Evolutionary conservation across 30 jellyfish, hydroid and myxozoan genomes (phyloP), one percentile per base, ranked within the genome.

Genomic region (Euphysa ruthae): DNA sequence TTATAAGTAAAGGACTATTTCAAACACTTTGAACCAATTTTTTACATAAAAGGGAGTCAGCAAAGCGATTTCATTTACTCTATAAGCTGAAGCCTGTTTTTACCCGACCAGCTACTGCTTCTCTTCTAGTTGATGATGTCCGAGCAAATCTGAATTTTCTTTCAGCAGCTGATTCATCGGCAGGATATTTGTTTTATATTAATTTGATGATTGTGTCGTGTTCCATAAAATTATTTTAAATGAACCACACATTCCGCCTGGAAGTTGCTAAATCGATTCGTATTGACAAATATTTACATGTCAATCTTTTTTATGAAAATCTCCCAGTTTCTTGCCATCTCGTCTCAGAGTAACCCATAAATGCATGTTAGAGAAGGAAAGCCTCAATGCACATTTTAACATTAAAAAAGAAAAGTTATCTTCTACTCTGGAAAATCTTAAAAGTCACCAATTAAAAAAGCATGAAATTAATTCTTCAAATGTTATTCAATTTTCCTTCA

Each of bases 321-420:
- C 60, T 46, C 23, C 60, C 60, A 46, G 60, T 46, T 46, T 46
- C 60, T 46, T 46, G 23, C n/a, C n/a, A n/a, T n/a, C n/a, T n/a
- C n/a, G n/a, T n/a, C n/a, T 46, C 10, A 46, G 60, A 46, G 23
- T 46, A 46, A 46, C 60, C 60, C 60, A 2, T 3, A 5, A 46
- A 46, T 46, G 60, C 23, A 46, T 46, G 60, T 46, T 46, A 46
- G 23, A 46, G 8, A 46, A 29, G 8, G 8, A 46, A 46, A 38
- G 52, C 52, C n/a, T 38, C 52, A 38, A 38, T 38, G 12, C 2
- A 3, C 60, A 46, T 8, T 2, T 46, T 46, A 46, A 29, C 60
- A 46, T 8, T 3, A 29, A 46, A 46, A 46, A 46, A 46, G 60
- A 46, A 46, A 46, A 46, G 60, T 46, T 46, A 12, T 8, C 52